A percentile compares a stretch with the other conserved stretches of the same genome.
Evolutionary conservation across 2,113 vertebrate species (phyloP).

Genomic region (Hirundichthys speculiger): DNA sequence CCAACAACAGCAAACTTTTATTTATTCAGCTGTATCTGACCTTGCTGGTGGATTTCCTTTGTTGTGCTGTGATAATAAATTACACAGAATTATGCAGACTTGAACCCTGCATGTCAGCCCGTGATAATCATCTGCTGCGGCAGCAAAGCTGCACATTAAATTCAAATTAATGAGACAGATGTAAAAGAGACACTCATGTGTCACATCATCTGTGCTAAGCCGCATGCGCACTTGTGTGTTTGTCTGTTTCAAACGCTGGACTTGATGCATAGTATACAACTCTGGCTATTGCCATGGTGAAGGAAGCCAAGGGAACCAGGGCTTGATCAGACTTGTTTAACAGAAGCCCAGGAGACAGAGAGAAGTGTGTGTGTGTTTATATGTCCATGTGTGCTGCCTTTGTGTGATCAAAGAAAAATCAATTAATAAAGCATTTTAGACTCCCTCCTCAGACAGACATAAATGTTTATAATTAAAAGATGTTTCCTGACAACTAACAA

Average conservation of each 20-base stretch:
- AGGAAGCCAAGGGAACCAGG: slow-evolving; percentile 21
- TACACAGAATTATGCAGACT: too few relatives aligned
- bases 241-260: slow-evolving; percentile 1
- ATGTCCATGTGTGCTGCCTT: neutral
- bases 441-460: neutral
- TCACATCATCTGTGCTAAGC: too few relatives aligned
- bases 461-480: neutral
- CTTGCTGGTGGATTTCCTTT: too few relatives aligned
- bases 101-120: slow-evolving; percentile 31
- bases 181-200: slow-evolving; percentile 1
- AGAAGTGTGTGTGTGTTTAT: neutral
- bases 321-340: slow-evolving; percentile 54
- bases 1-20: too few relatives aligned
- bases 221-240: neutral
- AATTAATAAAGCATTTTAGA: neutral
- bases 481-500: neutral
- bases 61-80: too few relatives aligned
- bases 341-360: neutral
- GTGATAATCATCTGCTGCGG: slow-evolving; percentile 24
- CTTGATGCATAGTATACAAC: neutral
- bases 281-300: slow-evolving; percentile 56
- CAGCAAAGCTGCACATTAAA: slow-evolving; percentile 20
- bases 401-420: slow-evolving; percentile 6
- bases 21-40: too few relatives aligned
- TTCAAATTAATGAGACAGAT: slow-evolving; percentile 15